Evolutionary conservation across 2,797 vertebrate genomes (phyloP).

Genomic region (Danionella dracula): DNA sequence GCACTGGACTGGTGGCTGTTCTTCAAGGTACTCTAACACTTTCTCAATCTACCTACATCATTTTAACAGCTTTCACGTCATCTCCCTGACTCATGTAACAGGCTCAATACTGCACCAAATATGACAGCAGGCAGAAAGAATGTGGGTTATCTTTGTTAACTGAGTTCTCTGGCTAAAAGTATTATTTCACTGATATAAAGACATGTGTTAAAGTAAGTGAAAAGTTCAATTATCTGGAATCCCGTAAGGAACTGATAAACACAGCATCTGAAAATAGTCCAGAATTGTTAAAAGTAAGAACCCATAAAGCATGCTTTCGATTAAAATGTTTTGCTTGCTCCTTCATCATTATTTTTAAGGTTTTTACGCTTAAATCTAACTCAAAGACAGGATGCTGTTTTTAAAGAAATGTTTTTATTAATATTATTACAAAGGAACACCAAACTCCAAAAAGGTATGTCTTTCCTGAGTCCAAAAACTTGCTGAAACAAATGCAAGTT

Average conservation of each 20-base stretch:
- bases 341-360: too few species aligned
- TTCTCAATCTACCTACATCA: too few species aligned
- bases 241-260: background rate
- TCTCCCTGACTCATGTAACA: background rate
- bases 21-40: slow-evolving; percentile 88
- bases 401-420: too few species aligned
- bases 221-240: background rate
- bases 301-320: too few species aligned
- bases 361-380: too few species aligned
- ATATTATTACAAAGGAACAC: too few species aligned
- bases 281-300: too few species aligned
- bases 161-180: background rate
- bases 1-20: slow-evolving; percentile 88
- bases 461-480: too few species aligned
- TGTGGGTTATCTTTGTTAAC: slow-evolving; percentile 30
- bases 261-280: background rate
- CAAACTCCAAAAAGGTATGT: too few species aligned
- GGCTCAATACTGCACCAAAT: background rate
- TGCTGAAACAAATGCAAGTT: too few species aligned
- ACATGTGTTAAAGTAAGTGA: background rate
- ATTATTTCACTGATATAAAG: background rate
- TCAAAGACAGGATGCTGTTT: too few species aligned
- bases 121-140: background rate
- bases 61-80: background rate
- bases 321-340: too few species aligned